These are phyloP conservation scores for Hoplias malabaricus DNA, from an alignment of 2,113 vertebrate species.

Conservation along the genomic window DNA sequence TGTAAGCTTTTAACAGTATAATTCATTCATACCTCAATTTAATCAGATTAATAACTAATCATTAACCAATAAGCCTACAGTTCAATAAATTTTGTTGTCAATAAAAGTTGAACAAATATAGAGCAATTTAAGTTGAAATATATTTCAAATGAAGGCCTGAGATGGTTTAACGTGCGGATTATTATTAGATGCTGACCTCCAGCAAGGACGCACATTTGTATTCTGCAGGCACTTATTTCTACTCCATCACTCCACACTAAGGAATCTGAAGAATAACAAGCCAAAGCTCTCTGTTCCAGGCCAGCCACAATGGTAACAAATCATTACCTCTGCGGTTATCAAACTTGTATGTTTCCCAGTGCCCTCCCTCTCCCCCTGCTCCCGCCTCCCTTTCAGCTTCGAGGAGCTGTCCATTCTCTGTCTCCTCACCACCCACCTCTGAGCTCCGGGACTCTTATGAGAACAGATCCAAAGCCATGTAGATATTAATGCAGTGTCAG, in stretches of 20 bases:
- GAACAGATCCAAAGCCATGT: conserved; percentile 39
- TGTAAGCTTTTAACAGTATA: too few species aligned
- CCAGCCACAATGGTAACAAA: conserved; percentile 33
- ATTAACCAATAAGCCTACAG: background rate
- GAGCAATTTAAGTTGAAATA: background rate
- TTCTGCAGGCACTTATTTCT: background rate
- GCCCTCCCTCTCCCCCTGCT: background rate
- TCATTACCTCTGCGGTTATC: conserved; percentile 29
- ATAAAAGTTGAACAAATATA: background rate
- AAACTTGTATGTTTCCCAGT: conserved; percentile 11
- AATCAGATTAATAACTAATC: background rate
- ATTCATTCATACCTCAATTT: too few species aligned
- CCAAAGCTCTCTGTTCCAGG: background rate
- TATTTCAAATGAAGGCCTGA: background rate
- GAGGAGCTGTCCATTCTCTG: conserved; percentile 3
- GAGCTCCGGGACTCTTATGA: conserved; percentile 26
- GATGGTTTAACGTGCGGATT: background rate
- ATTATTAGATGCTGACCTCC: background rate
- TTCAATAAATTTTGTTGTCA: background rate
- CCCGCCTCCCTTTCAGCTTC: background rate
- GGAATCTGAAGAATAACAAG: background rate
- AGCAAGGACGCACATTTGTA: background rate
- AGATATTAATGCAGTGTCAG: conserved; percentile 59
- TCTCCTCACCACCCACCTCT: conserved; percentile 32
- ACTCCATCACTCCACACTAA: background rate